Evolutionary conservation across 2,113 vertebrate genomes (phyloP).

Genomic region (Cygnus atratus): DNA sequence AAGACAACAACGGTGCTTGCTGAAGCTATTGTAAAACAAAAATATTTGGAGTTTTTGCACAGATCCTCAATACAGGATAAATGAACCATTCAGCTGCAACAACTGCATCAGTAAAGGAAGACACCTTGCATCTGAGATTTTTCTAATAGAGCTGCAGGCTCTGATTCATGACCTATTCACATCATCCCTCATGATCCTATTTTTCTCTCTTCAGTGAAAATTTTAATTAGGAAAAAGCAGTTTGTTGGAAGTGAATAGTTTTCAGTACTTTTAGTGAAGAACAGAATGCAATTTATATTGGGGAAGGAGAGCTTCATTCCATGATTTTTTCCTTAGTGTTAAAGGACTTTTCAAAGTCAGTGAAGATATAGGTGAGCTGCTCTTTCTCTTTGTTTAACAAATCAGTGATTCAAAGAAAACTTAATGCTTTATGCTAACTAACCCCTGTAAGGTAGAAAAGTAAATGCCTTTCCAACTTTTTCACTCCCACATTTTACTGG

Average conservation of each 20-base stretch:
- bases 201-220: neutral
- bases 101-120: neutral
- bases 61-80: neutral
- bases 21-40: neutral
- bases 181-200: neutral
- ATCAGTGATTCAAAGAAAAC: neutral
- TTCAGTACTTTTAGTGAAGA: neutral
- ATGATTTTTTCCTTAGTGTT: neutral
- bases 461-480: neutral
- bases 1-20: neutral
- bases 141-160: neutral
- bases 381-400: neutral
- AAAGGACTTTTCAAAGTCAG: neutral
- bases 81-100: neutral
- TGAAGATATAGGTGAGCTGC: neutral
- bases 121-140: neutral
- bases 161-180: neutral
- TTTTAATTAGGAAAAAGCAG: neutral
- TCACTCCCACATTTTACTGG: neutral
- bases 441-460: neutral
- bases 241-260: neutral
- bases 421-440: neutral
- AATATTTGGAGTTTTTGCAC: fast-evolving
- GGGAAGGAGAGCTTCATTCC: neutral
- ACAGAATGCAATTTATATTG: neutral